Base-by-base conservation (phyloP, 2,888 invertebrate genomes). In the Amphipyra berbera region DNA sequence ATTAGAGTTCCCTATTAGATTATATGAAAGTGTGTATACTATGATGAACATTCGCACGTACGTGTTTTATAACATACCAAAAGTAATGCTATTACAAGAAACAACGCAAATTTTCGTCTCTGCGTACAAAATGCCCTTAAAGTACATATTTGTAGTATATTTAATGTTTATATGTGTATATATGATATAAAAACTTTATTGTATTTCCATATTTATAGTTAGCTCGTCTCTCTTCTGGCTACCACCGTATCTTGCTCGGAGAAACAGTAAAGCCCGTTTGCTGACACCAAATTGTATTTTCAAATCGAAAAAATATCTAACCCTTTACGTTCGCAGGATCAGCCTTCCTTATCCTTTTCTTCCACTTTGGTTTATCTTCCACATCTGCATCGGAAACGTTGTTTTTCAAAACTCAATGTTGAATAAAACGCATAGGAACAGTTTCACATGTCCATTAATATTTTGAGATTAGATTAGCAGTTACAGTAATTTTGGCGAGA, bases 301-400 rank as follows among this genome's bases (percentile, higher is more conserved):
- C 53, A 48, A 14, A 69, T 52, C 56, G 38, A 7, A 68, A 46
- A 65, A 64, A 57, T 63, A 30, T 69, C 69, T 69, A 72, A 69
- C 69, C 69, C 69, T 72, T 72, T 42, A 68, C 55, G 15, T 59
- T 52, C 44, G 69, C 42, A 13, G 69, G 50, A 42, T 52, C 73
- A 42, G 52, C 59, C 61, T 71, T 59, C 61, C 15, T 72, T 72
- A 61, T 64, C 38, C 61, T 44, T 67, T 61, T 74, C 70, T 75
- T 71, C 71, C 58, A 61, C 61, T 68, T 68, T 70, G 61, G 55
- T 59, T 62, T 65, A 60, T 72, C 69, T 60, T 69, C 73, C 35
- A 66, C 44, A 69, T 69, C 69, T 69, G 69, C 38, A 58, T 58
- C 54, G 61, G 47, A 58, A 68, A 61, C 59, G 59, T 49, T 60